Percentiles rank a stretch among this genome's conserved stretches.
These are phyloP conservation scores for Tichodroma muraria DNA, from an alignment of 2,113 vertebrate genomes.

Conservation along the genomic window DNA sequence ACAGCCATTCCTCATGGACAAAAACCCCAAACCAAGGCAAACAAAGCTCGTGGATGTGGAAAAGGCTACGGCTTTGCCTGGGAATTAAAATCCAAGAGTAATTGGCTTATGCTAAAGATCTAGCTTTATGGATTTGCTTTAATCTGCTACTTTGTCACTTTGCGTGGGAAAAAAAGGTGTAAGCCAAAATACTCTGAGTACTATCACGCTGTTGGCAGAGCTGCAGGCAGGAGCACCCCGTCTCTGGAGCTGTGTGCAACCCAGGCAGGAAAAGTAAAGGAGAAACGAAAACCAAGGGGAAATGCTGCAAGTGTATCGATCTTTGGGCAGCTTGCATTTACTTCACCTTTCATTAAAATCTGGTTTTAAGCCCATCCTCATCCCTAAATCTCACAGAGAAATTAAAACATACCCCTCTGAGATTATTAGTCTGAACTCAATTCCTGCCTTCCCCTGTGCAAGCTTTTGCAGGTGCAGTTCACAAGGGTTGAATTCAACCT, in stretches of 20 bases:
- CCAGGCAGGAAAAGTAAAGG: not conserved
- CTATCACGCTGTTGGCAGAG: constrained; percentile 46
- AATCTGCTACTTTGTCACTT: constrained; percentile 58
- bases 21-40: not conserved
- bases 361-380: not conserved
- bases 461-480: not conserved
- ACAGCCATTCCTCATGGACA: not conserved
- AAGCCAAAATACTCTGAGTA: constrained; percentile 56
- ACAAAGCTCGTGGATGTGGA: not conserved
- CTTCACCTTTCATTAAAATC: not conserved
- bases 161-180: constrained; percentile 55
- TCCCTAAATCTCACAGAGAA: not conserved
- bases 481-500: not conserved
- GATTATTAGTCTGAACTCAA: not conserved
- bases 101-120: constrained; percentile 42
- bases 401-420: not conserved
- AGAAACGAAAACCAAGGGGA: not conserved
- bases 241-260: not conserved
- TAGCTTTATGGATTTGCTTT: constrained; percentile 52
- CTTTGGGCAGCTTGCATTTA: not conserved
- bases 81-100: constrained; percentile 36
- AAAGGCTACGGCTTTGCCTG: not conserved
- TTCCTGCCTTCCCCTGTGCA: not conserved
- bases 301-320: not conserved
- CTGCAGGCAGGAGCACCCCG: not conserved